Evolutionary conservation across 2,113 vertebrate genomes (phyloP).

Genomic region (Oostethus manadensis): DNA sequence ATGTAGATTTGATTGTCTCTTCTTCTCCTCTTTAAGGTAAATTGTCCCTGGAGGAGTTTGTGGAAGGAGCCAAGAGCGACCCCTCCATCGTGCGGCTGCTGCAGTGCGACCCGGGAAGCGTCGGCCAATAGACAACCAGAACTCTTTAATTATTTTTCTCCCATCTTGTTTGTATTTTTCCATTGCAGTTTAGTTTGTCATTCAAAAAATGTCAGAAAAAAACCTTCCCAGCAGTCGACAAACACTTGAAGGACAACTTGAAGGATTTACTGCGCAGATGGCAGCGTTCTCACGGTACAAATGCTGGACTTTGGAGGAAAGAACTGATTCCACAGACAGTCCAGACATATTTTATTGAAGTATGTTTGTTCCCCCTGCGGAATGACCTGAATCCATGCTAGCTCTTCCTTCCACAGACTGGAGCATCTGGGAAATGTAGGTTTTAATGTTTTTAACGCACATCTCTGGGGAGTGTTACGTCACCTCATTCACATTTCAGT

Average conservation of each 20-base stretch:
- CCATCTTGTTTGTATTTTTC: not conserved
- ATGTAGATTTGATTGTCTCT: conserved; percentile 1
- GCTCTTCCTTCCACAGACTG: conserved; percentile 2
- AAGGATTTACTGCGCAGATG: not conserved
- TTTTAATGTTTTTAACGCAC: conserved; percentile 12
- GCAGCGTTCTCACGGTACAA: conserved; percentile 16
- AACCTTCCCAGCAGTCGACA: conserved; percentile 21
- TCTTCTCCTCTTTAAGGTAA: conserved; percentile 76
- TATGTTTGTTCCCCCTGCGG: conserved; percentile 11
- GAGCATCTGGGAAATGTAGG: conserved; percentile 1
- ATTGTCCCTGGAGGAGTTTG: conserved; percentile 96
- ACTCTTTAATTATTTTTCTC: conserved; percentile 11
- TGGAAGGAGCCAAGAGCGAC: conserved; percentile 93
- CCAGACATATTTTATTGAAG: conserved; percentile 7
- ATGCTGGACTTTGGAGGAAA: conserved; percentile 27
- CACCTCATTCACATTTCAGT: too few relatives aligned
- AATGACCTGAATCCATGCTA: conserved; percentile 37
- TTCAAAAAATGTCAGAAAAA: conserved; percentile 24
- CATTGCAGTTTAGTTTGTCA: conserved; percentile 22
- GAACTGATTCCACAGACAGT: conserved; percentile 9
- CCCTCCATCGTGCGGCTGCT: conserved; percentile 96
- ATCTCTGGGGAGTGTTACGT: conserved; percentile 46
- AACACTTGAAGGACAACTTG: conserved; percentile 23
- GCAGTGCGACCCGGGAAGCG: conserved; percentile 96
- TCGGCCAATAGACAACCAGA: conserved; percentile 63